These are phyloP conservation scores for Strigamia crassipes DNA, from an alignment of 2,888 invertebrate species.

Conservation along the genomic window DNA sequence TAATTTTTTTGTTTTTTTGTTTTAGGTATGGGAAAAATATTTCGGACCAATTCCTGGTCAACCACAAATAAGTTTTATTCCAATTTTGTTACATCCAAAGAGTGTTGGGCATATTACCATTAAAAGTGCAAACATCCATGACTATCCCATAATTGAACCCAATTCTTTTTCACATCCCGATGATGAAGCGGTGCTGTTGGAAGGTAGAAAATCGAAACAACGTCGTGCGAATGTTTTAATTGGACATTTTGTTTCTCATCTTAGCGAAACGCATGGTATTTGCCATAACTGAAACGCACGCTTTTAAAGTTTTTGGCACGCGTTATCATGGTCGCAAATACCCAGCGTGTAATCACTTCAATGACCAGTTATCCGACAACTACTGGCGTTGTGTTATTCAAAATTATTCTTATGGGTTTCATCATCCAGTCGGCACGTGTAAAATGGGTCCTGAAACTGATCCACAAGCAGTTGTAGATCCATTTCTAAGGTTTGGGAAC, in stretches of 20 bases:
- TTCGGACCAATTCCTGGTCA: constrained; percentile 12
- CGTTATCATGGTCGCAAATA: constrained; percentile 24
- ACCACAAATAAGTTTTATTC: constrained; percentile 44
- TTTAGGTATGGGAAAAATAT: constrained; percentile 38
- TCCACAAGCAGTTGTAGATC: constrained; percentile 43
- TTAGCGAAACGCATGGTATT: constrained; percentile 10
- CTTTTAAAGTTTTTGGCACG: constrained; percentile 41
- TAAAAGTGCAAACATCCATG: constrained; percentile 78
- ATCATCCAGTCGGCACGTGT: constrained; percentile 46
- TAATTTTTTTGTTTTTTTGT: neutral
- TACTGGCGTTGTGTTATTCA: constrained; percentile 49
- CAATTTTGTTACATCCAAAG: constrained; percentile 47
- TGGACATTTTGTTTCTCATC: neutral
- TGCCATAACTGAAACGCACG: constrained; percentile 17
- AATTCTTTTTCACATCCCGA: constrained; percentile 84
- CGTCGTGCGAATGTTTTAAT: neutral
- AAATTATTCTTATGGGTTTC: constrained; percentile 38
- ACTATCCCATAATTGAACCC: constrained; percentile 85
- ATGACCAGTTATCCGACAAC: constrained; percentile 33
- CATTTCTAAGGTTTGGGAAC: neutral
- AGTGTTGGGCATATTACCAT: constrained; percentile 61
- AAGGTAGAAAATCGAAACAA: constrained; percentile 61
- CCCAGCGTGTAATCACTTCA: neutral
- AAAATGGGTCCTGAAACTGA: constrained; percentile 48
- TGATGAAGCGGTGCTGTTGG: constrained; percentile 78